Evolutionary conservation across 2,888 invertebrate species (phyloP).

Genomic region (Microctonus aethiopoides): DNA sequence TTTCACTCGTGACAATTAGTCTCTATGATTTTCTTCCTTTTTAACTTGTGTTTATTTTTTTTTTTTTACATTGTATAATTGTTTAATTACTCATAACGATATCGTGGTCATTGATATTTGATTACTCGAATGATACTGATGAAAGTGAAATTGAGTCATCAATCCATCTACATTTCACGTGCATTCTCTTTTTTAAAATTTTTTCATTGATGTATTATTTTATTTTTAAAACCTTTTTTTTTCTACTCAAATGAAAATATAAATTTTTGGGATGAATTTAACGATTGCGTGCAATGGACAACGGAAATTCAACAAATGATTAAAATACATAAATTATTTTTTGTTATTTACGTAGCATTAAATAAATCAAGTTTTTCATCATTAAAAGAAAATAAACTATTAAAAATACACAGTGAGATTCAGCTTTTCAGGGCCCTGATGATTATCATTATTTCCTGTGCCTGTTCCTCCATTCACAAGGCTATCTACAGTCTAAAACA

Average conservation of each 20-base stretch:
- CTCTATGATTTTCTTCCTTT: neutral
- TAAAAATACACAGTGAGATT: conserved; percentile 80
- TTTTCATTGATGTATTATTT: neutral
- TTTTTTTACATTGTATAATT: conserved; percentile 32
- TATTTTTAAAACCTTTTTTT: neutral
- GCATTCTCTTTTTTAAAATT: neutral
- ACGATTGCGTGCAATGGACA: neutral
- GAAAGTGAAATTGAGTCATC: neutral
- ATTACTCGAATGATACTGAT: neutral
- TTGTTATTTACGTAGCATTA: neutral
- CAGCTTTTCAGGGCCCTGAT: conserved; percentile 70
- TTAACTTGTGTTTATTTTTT: conserved; percentile 7
- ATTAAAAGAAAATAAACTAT: conserved; percentile 31
- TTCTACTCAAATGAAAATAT: neutral
- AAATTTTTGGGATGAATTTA: neutral
- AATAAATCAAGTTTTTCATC: neutral
- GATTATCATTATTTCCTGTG: conserved; percentile 60
- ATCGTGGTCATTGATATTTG: neutral
- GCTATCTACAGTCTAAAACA: conserved; percentile 68
- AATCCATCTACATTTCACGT: no score
- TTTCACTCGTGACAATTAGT: no score
- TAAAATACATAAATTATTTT: neutral
- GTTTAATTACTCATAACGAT: neutral
- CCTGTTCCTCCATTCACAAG: conserved; percentile 66
- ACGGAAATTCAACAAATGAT: neutral